These are phyloP conservation scores for Crepidodera aurea DNA, from an alignment of 2,888 invertebrate species.

Conservation along the genomic window DNA sequence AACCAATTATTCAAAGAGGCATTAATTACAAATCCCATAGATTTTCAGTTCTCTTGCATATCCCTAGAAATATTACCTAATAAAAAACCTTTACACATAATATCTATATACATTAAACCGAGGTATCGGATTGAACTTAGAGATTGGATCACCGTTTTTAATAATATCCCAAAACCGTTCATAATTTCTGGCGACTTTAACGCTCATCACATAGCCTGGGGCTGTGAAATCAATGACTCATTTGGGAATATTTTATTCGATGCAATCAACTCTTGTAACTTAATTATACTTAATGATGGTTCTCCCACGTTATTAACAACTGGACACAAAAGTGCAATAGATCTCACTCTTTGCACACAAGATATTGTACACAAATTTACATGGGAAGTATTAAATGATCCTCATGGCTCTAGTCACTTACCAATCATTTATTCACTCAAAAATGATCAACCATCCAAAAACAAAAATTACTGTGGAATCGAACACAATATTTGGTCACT, in stretches of 20 bases:
- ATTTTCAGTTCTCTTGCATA: background rate
- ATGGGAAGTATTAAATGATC: constrained; percentile 6
- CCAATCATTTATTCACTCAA: constrained; percentile 10
- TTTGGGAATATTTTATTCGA: background rate
- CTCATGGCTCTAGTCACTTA: constrained; percentile 11
- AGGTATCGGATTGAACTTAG: too few relatives aligned
- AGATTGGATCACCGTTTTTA: background rate
- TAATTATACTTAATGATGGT: constrained; percentile 18
- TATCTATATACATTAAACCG: background rate
- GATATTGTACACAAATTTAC: background rate
- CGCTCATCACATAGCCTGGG: too few relatives aligned
- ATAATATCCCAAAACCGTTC: background rate
- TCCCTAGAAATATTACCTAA: background rate
- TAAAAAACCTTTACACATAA: background rate
- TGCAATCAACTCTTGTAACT: background rate
- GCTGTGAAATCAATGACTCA: background rate
- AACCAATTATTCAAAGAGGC: too few relatives aligned
- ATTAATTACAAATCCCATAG: too few relatives aligned
- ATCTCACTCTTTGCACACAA: constrained; percentile 15
- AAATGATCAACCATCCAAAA: background rate
- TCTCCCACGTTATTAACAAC: constrained; percentile 7
- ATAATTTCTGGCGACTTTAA: background rate
- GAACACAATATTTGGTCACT: background rate
- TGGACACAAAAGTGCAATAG: constrained; percentile 1
- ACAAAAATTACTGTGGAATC: background rate